These are phyloP conservation scores for Euwallacea fornicatus DNA, from an alignment of 1,140 invertebrate species.

Conservation along the genomic window DNA sequence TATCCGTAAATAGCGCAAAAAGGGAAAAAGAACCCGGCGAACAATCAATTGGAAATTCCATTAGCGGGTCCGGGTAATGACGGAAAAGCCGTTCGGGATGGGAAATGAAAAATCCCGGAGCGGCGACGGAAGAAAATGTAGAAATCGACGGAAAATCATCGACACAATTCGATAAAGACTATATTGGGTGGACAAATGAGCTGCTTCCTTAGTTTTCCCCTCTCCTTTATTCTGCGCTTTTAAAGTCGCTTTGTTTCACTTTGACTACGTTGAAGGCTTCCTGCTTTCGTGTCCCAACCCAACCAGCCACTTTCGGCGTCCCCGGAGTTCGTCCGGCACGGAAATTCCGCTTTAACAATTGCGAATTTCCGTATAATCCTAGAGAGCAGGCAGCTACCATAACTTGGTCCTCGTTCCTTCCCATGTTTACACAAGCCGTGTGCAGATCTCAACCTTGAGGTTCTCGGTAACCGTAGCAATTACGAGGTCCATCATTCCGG, in stretches of 20 bases:
- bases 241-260: not conserved
- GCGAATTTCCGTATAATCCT: slow-evolving; percentile 24
- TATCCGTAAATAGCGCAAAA: slow-evolving; percentile 18
- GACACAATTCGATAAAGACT: slow-evolving; percentile 43
- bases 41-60: slow-evolving; percentile 46
- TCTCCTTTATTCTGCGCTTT: not conserved
- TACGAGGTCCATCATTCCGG: no score
- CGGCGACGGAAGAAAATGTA: slow-evolving; percentile 45
- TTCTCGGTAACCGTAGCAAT: no score
- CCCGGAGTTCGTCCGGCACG: slow-evolving; percentile 30
- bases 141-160: slow-evolving; percentile 47
- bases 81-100: slow-evolving; percentile 42
- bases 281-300: slow-evolving; percentile 8
- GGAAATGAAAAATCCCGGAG: slow-evolving; percentile 46
- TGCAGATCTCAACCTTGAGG: no score
- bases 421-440: not conserved
- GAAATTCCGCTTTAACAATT: slow-evolving; percentile 34
- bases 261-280: not conserved
- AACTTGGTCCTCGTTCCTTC: slow-evolving; percentile 18
- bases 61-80: slow-evolving; percentile 41
- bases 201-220: slow-evolving; percentile 19
- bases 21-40: slow-evolving; percentile 20
- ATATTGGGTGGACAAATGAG: slow-evolving; percentile 42
- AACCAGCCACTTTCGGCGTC: slow-evolving; percentile 27
- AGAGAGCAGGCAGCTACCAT: slow-evolving; percentile 9